Evolutionary conservation across 2,797 vertebrate species (phyloP), one percentile per base, ranked within the genome.

Genomic region (Enteromius mattozi): DNA sequence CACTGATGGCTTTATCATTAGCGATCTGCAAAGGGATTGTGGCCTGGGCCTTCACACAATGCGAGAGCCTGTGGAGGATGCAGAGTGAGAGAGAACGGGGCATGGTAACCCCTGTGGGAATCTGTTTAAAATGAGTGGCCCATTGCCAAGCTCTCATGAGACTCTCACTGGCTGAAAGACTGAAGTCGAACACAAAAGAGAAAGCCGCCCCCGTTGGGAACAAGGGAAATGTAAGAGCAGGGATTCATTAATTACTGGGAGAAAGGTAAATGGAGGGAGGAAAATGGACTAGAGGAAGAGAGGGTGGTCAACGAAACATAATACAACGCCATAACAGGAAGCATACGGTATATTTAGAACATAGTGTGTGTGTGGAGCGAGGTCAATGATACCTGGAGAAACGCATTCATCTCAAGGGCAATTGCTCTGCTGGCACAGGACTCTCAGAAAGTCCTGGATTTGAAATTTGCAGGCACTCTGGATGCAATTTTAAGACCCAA

Each of bases 41-140:
- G 83, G 37, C 71, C 70, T 82, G 72, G 51, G 27, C 68, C 65
- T 33, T 56, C 72, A 70, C 70, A 83, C 82, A 86, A 80, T 82
- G 75, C 8, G n/a, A 82, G 63, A 76, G 78, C 54, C 54, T 63
- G 27, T 82, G 72, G 78, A 68, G 59, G 81, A 70, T 81, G 49
- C 47, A 30, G 71, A 85, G 35, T 66, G 51, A 56, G 56, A 59
- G 68, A 81, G 76, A 78, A 69, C 37, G 51, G 72, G 42, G 71
- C 81, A 87, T 40, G 69, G 54, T 49, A 77, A 80, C 40, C 45
- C 30, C 79, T 87, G 85, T 89, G 88, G 88, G 88, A 89, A 89
- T 78, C 59, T 30, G 51, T 69, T 61, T 61, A 85, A 74, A 86
- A 87, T 78, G 85, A 81, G 45, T 88, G 89, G 87, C 78, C n/a